Evolutionary conservation across 2,888 invertebrate species (phyloP).

Genomic region (Sepioteuthis lessoniana): DNA sequence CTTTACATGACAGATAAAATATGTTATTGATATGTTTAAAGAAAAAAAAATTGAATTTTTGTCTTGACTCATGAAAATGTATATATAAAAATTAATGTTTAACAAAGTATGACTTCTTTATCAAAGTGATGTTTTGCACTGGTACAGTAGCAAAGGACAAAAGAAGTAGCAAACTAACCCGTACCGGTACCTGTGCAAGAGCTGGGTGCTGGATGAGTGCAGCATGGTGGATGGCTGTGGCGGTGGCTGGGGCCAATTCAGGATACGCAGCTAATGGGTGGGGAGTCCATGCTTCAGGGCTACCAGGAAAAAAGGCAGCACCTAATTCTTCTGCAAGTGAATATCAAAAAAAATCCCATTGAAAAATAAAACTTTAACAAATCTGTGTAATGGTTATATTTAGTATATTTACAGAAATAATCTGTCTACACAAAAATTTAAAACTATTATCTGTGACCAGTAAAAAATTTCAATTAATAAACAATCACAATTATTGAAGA

Average conservation of each 20-base stretch:
- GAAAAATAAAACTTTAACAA: slow-evolving; percentile 50
- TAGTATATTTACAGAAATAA: background rate
- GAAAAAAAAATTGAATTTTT: background rate
- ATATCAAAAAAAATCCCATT: slow-evolving; percentile 50
- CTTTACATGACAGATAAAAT: slow-evolving; percentile 14
- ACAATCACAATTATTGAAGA: background rate
- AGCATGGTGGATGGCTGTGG: slow-evolving; percentile 75
- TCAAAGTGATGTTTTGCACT: slow-evolving; percentile 53
- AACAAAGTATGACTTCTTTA: background rate
- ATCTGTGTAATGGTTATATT: background rate
- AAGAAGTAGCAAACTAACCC: slow-evolving; percentile 64
- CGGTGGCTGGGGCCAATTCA: slow-evolving; percentile 83
- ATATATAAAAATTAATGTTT: background rate
- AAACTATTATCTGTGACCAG: background rate
- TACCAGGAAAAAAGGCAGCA: slow-evolving; percentile 92
- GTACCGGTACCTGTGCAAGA: slow-evolving; percentile 87
- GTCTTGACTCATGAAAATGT: slow-evolving; percentile 5
- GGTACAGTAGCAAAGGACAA: slow-evolving; percentile 54
- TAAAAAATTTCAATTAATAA: background rate
- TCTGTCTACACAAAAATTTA: background rate
- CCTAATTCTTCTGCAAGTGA: slow-evolving; percentile 83
- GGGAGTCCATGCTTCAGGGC: slow-evolving; percentile 92
- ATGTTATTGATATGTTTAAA: background rate
- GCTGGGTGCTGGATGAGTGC: slow-evolving; percentile 92
- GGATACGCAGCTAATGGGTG: slow-evolving; percentile 80